Base-by-base conservation (phyloP, 2,888 invertebrate species). In the Heliconius hortense region DNA sequence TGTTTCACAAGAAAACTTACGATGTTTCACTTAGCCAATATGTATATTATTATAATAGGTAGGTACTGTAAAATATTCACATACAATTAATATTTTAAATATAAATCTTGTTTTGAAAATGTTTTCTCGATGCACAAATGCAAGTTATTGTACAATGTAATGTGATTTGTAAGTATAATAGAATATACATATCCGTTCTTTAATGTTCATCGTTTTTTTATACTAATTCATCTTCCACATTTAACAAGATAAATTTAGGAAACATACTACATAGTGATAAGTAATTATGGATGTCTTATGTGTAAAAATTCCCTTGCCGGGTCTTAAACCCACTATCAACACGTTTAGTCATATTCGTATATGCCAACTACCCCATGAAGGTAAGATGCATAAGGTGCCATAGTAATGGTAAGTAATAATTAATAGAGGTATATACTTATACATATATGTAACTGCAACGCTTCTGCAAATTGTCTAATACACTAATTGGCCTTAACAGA, bases 401-500 rank as follows among this genome's bases (percentile, higher is more conserved):
- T 56, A 24, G 26, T 53, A 35, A 66, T 18, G 11, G 8, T 63
- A 63, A 63, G 2, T 31, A 13, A 31, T 64, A 64, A 28, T 39
- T n/a, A 60, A 24, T 4, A n/a, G 8, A 26, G 21, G 4, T 31
- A 68, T 48, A 48, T 39, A 59, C 31, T 11, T n/a, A n/a, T n/a
- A n/a, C n/a, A 10, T 64, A 26, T 10, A 8, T 31, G 48, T 48
- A 68, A 53, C 18, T 48, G 48, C 48, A 48, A 26, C 53, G 53
- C 21, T 18, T 10, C 21, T n/a, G 21, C 11, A 53, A 68, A 15
- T 21, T 56, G n/a, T 31, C 31, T 31, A n/a, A 53, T 53, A 68
- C 68, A 68, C 18, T 64, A 64, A 56, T 69, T 69, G 31, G n/a
- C 8, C 5, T 53, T 69, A 15, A 56, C n/a, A 8, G 28, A n/a